Evolutionary conservation across 1,140 invertebrate species (phyloP).

Genomic region (Tachypleus tridentatus): DNA sequence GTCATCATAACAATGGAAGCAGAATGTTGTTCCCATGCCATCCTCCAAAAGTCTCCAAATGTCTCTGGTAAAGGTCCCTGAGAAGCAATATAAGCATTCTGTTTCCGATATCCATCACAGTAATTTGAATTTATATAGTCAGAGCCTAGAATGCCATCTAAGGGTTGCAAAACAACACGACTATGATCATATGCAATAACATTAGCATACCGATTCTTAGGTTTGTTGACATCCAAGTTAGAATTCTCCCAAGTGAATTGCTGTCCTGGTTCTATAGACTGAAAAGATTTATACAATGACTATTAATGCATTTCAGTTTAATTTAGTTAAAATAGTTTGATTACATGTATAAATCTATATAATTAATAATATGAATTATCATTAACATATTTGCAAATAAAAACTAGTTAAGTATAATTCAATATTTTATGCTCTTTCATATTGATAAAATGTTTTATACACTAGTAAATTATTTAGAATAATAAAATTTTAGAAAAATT

Average conservation of each 20-base stretch:
- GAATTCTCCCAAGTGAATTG: slow-evolving; percentile 99
- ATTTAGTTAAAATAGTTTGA: too few relatives aligned
- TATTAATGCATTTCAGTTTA: too few relatives aligned
- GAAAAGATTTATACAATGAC: neutral
- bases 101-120: slow-evolving; percentile 89
- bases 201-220: slow-evolving; percentile 98
- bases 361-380: too few relatives aligned
- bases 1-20: slow-evolving; percentile 98
- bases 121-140: slow-evolving; percentile 99
- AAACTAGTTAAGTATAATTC: too few relatives aligned
- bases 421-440: too few relatives aligned
- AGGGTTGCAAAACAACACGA: slow-evolving; percentile 73
- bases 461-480: too few relatives aligned
- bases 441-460: too few relatives aligned
- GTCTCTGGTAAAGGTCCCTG: slow-evolving; percentile 92
- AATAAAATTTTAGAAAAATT: slow-evolving; percentile 6
- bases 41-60: slow-evolving; percentile 95
- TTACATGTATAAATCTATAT: too few relatives aligned
- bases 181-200: slow-evolving; percentile 99
- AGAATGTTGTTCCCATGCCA: slow-evolving; percentile 94
- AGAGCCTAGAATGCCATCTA: slow-evolving; percentile 64
- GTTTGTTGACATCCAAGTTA: slow-evolving; percentile 93
- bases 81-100: slow-evolving; percentile 92
- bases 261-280: slow-evolving; percentile 93
- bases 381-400: too few relatives aligned